Conservation (phyloP, 92 coral and sea anemone genomes). For the Muricea muricata region DNA sequence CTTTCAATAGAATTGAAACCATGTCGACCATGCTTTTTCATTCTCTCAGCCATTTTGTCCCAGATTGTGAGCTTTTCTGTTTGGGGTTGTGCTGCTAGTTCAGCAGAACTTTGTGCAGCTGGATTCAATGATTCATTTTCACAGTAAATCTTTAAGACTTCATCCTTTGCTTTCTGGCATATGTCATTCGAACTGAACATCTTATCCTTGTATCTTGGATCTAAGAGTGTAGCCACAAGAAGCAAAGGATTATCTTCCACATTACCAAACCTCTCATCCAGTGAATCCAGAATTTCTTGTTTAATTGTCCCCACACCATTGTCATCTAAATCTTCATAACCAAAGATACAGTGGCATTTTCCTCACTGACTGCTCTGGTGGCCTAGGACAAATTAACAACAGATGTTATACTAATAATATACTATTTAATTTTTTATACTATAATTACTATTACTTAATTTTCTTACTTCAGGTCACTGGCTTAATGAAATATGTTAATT, state of each 20-base stretch:
- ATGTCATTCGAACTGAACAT: neutral
- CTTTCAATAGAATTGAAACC: too few relatives aligned
- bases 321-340: slow-evolving; percentile 5
- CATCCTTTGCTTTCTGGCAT: slow-evolving; percentile 11
- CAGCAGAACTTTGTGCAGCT: neutral
- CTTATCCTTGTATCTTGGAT: slow-evolving; percentile 4
- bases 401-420: neutral
- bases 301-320: slow-evolving; percentile 14
- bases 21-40: neutral
- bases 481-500: too few relatives aligned
- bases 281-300: neutral
- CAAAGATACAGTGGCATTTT: too few relatives aligned
- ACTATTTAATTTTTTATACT: too few relatives aligned
- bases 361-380: neutral
- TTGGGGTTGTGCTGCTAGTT: neutral
- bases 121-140: slow-evolving; percentile 1
- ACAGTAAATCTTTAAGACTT: neutral
- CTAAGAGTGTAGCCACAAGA: slow-evolving; percentile 8
- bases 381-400: neutral
- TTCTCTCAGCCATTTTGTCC: slow-evolving; percentile 3
- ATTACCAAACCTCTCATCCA: slow-evolving; percentile 13
- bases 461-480: too few relatives aligned
- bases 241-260: slow-evolving; percentile 13
- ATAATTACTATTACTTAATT: too few relatives aligned
- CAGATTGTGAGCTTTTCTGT: neutral